A percentile compares a stretch with the other conserved stretches of the same genome.
Evolutionary conservation across 2,113 vertebrate species (phyloP).

Genomic region (Caranx ignobilis): DNA sequence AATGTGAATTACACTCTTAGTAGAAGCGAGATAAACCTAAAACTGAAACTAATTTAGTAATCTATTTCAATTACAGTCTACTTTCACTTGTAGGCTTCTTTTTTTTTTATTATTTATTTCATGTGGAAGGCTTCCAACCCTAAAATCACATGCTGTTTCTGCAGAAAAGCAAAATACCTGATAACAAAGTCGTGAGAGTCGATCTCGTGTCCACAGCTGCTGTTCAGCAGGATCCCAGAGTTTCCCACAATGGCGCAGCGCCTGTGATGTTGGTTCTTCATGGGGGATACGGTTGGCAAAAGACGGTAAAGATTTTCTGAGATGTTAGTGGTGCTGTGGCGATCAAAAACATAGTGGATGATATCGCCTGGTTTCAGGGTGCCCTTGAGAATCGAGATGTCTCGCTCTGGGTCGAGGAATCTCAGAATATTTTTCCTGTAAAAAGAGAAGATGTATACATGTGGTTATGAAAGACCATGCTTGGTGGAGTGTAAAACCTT

Average conservation of each 20-base stretch:
- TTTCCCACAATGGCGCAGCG: slow-evolving; percentile 96
- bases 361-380: slow-evolving; percentile 93
- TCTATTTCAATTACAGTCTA: slow-evolving; percentile 22
- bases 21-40: slow-evolving; percentile 40
- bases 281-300: slow-evolving; percentile 90
- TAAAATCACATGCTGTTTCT: slow-evolving; percentile 2
- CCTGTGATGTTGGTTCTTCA: slow-evolving; percentile 92
- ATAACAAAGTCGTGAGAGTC: slow-evolving; percentile 95
- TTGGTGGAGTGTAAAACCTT: not conserved
- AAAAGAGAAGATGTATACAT: not conserved
- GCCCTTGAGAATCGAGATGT: slow-evolving; percentile 96
- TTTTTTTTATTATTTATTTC: slow-evolving; percentile 6
- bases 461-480: not conserved
- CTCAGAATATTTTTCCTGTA: slow-evolving; percentile 92
- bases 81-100: not conserved
- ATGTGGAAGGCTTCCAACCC: slow-evolving; percentile 6
- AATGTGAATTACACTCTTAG: slow-evolving; percentile 33
- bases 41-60: slow-evolving; percentile 39
- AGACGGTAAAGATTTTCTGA: slow-evolving; percentile 94
- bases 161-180: slow-evolving; percentile 81
- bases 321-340: slow-evolving; percentile 95
- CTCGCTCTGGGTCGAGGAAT: slow-evolving; percentile 95
- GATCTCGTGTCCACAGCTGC: slow-evolving; percentile 93
- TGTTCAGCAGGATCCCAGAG: slow-evolving; percentile 94
- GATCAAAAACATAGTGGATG: slow-evolving; percentile 96